A percentile compares a stretch with the other conserved stretches of the same genome.
Conservation (phyloP, 53 echinoderm and acorn worm genomes). For the Echinometra lucunter region DNA sequence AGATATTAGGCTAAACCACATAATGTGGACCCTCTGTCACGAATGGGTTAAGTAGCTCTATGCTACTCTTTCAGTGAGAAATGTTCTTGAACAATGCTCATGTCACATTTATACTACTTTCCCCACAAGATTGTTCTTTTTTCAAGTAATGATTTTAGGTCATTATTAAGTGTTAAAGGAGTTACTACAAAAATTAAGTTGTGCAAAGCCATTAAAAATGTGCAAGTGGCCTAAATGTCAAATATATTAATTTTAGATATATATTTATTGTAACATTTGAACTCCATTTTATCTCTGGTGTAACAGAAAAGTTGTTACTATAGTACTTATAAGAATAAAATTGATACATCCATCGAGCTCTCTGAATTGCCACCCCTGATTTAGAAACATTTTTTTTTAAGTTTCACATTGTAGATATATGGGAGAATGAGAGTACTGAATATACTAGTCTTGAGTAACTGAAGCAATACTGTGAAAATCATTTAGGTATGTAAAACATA, state of each 20-base stretch:
- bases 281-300: neutral
- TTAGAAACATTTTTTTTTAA: neutral
- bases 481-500: neutral
- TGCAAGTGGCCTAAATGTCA: neutral
- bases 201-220: neutral
- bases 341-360: neutral
- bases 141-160: neutral
- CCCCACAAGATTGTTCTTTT: neutral
- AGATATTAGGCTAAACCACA: no score
- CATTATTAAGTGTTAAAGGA: neutral
- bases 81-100: neutral
- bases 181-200: neutral
- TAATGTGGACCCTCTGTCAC: no score
- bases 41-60: no score
- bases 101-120: neutral
- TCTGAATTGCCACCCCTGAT: neutral
- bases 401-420: neutral
- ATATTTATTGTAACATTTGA: neutral
- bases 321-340: neutral
- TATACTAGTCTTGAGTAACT: neutral
- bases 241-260: neutral
- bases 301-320: neutral
- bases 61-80: neutral
- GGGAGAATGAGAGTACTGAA: neutral
- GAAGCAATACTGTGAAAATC: neutral